Evolutionary conservation across 2,797 vertebrate species (phyloP).

Genomic region (Sorex maritimensis): DNA sequence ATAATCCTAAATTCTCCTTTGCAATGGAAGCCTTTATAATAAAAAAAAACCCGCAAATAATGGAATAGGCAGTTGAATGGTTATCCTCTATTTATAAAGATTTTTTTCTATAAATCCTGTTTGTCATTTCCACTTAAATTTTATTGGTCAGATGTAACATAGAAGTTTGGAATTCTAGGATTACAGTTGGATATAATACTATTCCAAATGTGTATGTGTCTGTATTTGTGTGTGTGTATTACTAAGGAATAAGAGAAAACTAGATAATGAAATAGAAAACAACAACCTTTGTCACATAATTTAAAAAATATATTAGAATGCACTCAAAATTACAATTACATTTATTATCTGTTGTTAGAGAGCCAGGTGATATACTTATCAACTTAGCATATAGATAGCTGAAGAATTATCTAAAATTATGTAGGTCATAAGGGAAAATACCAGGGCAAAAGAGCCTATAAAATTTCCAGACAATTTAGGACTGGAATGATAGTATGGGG

Average conservation of each 20-base stretch:
- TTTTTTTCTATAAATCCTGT: slow-evolving; percentile 21
- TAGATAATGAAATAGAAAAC: too few relatives aligned
- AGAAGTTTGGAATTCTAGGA: not conserved
- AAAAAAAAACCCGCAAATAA: not conserved
- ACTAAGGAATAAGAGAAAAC: too few relatives aligned
- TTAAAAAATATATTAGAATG: too few relatives aligned
- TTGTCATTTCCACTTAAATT: not conserved
- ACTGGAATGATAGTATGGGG: too few relatives aligned
- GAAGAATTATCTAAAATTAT: slow-evolving; percentile 12
- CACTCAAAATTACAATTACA: too few relatives aligned
- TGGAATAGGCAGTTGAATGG: not conserved
- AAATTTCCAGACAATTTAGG: slow-evolving; percentile 3
- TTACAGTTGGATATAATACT: not conserved
- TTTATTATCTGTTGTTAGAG: slow-evolving; percentile 14
- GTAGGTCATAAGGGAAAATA: not conserved
- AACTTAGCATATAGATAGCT: not conserved
- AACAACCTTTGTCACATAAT: too few relatives aligned
- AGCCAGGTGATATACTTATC: not conserved
- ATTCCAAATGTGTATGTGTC: too few relatives aligned
- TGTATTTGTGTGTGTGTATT: too few relatives aligned
- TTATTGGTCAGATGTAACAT: not conserved
- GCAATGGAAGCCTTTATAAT: not conserved
- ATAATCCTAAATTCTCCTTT: slow-evolving; percentile 2
- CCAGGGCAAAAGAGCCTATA: not conserved
- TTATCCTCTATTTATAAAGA: not conserved